Evolutionary conservation across 2,888 invertebrate genomes (phyloP).

Genomic region (Trypoxylon attenuatum): DNA sequence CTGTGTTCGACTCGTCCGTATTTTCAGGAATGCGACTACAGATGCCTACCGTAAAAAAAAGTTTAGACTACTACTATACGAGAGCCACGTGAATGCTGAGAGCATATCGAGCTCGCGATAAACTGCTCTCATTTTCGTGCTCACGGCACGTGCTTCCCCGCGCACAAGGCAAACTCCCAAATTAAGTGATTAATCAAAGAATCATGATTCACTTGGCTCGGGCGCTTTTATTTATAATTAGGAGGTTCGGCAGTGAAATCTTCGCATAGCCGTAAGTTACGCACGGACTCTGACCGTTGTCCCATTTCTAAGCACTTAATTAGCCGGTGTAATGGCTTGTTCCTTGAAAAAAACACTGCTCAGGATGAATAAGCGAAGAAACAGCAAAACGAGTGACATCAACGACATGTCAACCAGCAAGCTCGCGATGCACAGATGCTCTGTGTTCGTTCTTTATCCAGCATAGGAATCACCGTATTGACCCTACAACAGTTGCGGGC

Average conservation of each 20-base stretch:
- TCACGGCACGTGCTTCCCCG: conserved; percentile 36
- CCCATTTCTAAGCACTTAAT: no score
- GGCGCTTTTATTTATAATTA: not conserved
- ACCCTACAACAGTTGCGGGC: not conserved
- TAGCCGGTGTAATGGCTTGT: no score
- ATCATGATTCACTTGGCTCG: conserved; percentile 16
- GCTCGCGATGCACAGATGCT: no score
- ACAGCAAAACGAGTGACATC: no score
- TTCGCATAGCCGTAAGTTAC: no score
- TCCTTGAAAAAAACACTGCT: no score
- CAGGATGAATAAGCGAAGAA: no score
- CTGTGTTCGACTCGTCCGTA: no score
- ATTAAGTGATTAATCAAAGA: conserved; percentile 31
- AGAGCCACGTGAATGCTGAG: conserved; percentile 9
- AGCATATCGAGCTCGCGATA: conserved; percentile 10
- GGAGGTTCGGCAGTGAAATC: not conserved
- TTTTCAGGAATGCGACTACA: no score
- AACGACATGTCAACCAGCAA: not conserved
- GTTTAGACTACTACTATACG: no score
- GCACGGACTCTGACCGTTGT: no score
- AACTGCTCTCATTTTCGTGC: not conserved
- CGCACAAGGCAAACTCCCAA: not conserved
- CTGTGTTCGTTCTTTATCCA: conserved; percentile 22
- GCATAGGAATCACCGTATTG: conserved; percentile 32
- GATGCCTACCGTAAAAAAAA: no score